phyloP scores from a whole-genome alignment of 2,113 vertebrate species.

The Hystrix cristata region DNA sequence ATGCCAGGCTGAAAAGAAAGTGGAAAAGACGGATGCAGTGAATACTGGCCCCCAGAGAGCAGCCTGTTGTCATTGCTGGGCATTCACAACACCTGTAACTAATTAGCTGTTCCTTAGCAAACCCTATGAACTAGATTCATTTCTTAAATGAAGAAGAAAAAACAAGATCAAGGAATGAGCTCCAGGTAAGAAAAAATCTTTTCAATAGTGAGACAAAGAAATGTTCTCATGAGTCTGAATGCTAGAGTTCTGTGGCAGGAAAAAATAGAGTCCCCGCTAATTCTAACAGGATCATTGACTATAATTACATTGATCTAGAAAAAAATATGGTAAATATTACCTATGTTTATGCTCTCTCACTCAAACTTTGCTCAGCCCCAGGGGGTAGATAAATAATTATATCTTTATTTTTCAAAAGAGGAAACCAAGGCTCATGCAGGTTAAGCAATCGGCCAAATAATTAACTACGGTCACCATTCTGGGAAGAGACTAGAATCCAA shows the following conservation, averaged over 20 bases:
- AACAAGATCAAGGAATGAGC: constrained; percentile 20
- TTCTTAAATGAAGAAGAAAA: constrained; percentile 55
- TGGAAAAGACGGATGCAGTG: constrained; percentile 7
- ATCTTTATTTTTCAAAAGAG: not conserved
- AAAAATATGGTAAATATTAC: not conserved
- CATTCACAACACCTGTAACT: constrained; percentile 7
- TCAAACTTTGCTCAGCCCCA: not conserved
- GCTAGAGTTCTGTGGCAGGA: not conserved
- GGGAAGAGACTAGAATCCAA: not conserved
- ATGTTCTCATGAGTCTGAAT: not conserved
- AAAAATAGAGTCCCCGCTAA: not conserved
- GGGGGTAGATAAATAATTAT: not conserved
- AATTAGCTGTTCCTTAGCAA: constrained; percentile 55
- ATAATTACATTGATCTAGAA: not conserved
- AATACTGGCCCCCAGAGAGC: not conserved
- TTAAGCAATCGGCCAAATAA: not conserved
- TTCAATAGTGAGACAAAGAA: constrained; percentile 19
- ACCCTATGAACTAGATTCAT: not conserved
- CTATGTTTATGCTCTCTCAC: not conserved
- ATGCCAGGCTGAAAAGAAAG: constrained; percentile 38
- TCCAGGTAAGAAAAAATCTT: constrained; percentile 40
- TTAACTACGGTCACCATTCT: not conserved
- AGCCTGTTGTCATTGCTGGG: not conserved
- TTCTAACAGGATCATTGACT: not conserved
- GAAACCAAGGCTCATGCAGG: not conserved